phyloP scores from a whole-genome alignment of 2,888 invertebrate genomes.

The Eupithecia subumbrata region DNA sequence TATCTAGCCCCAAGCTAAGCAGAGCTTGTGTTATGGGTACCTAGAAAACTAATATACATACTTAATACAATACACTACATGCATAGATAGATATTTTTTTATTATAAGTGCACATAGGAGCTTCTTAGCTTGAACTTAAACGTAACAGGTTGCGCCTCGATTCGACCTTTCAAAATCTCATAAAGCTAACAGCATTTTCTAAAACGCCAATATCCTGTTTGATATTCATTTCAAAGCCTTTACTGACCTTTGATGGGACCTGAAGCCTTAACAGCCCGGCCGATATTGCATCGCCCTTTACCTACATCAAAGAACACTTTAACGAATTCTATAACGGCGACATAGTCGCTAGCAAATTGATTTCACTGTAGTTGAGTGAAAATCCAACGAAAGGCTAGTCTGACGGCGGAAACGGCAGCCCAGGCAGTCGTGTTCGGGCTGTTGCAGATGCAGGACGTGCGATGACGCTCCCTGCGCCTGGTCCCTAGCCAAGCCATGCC shows the following conservation, averaged over 20 bases:
- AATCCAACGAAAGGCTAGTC: neutral
- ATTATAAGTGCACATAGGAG: too few relatives aligned
- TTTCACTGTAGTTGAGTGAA: slow-evolving; percentile 7
- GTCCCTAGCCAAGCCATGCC: neutral
- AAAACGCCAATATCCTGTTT: neutral
- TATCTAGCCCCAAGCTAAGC: too few relatives aligned
- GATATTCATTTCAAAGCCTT: neutral
- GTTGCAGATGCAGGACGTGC: slow-evolving; percentile 24
- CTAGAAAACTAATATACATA: too few relatives aligned
- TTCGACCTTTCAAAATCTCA: too few relatives aligned
- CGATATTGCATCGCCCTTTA: neutral
- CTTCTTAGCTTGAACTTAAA: too few relatives aligned
- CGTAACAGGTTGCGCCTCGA: too few relatives aligned
- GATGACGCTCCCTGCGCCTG: slow-evolving; percentile 7
- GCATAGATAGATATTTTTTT: too few relatives aligned
- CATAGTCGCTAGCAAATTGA: neutral
- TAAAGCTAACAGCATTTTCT: neutral
- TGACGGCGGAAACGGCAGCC: neutral
- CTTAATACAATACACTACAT: too few relatives aligned
- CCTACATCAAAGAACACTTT: neutral
- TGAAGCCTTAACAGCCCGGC: neutral
- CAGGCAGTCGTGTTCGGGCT: slow-evolving; percentile 12
- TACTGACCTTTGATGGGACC: neutral
- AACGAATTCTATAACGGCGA: neutral
- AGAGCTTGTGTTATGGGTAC: too few relatives aligned